Base-by-base conservation (phyloP, 2,113 vertebrate genomes). In the Pseudorectes ferrugineus region DNA sequence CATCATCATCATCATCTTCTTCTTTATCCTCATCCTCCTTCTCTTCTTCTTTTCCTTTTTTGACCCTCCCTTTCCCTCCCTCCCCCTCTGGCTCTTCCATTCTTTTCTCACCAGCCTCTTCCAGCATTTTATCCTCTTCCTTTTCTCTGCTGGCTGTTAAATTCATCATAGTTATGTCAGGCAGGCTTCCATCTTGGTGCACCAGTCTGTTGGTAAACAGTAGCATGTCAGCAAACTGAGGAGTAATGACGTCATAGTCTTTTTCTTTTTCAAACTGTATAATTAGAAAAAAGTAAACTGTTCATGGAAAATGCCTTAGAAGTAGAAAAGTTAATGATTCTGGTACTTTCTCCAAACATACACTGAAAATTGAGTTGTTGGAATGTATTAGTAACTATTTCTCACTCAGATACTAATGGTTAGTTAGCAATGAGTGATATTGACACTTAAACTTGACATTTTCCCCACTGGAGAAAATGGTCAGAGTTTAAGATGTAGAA, bases 81-180 rank as follows among this genome's bases (percentile, higher is more conserved):
- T 98, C 96, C 48, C 97, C 96, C 51, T 97, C 95, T 92, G 95
- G 89, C 35, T 97, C 97, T 85, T 98, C 98, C 38, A 94, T 89
- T 68, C 95, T 96, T 92, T 97, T 95, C 58, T 96, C 96, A 81
- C 79, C 95, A 38, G 90, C 78, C 17, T 97, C 97, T 49, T 97
- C 96, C 73, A 96, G 40, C 80, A 95, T 97, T 89, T 95, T 97
- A 74, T 85, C 95, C 45, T 98, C 97, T 12, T 97, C 97, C 68
- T 98, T 97, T 91, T 98, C 98, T 75, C 93, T 89, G 90, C 97
- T 98, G 24, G 98, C 89, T 52, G 98, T 98, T 83, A 98, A 97
- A 75, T 98, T 99, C 97, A 99, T 98, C 98, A 99, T 98, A 93
- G 99, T 98, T 73, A 99, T 97, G 96, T 99, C 99, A 4, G 99